Conservation (phyloP, 2,113 vertebrate genomes). For the Pluvialis apricaria region DNA sequence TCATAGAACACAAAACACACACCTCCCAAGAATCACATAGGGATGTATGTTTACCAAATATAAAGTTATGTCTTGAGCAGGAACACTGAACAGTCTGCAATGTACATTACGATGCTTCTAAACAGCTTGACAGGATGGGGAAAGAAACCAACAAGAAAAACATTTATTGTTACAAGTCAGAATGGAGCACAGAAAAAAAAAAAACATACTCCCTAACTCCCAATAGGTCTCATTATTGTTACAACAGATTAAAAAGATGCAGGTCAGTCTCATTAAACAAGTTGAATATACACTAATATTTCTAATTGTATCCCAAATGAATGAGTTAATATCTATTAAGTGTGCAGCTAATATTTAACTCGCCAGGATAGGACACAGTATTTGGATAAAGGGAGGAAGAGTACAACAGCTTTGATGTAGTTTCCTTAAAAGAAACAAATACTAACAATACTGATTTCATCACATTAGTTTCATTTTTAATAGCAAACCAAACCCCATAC, state of each 20-base stretch:
- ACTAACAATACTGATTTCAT: neutral
- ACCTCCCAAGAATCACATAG: neutral
- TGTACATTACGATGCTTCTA: neutral
- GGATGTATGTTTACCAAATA: neutral
- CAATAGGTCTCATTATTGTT: conserved; percentile 21
- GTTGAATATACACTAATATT: conserved; percentile 25
- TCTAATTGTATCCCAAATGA: conserved; percentile 25
- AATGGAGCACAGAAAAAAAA: neutral
- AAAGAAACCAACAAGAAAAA: neutral
- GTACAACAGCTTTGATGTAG: neutral
- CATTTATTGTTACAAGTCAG: neutral
- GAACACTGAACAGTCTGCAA: neutral
- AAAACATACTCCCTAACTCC: neutral
- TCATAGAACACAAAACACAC: neutral
- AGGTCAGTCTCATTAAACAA: conserved; percentile 7
- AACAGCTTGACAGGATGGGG: neutral
- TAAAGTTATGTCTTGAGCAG: neutral
- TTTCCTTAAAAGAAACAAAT: neutral
- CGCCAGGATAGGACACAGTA: neutral
- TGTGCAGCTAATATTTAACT: neutral
- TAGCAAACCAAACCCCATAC: neutral
- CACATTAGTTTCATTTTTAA: neutral
- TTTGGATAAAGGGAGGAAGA: neutral
- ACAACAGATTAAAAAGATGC: neutral
- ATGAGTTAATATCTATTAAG: conserved; percentile 18